Percentiles rank a stretch among this genome's conserved stretches.
Evolutionary conservation across 64 coral and sea anemone species (phyloP).

Genomic region (Dendronephthya gigantea): DNA sequence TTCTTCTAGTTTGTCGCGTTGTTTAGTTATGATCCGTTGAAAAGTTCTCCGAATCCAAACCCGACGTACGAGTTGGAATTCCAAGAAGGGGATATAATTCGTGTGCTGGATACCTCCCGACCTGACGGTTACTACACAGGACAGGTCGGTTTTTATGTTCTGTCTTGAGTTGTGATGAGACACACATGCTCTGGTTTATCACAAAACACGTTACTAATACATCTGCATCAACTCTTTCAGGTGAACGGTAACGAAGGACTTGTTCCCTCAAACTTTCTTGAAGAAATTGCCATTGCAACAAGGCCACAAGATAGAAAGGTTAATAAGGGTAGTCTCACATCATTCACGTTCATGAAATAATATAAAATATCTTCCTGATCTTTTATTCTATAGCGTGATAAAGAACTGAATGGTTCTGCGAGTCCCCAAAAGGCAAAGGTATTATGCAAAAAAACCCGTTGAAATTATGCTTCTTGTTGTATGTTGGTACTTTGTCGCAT

Average conservation of each 20-base stretch:
- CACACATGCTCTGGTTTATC: too few relatives aligned
- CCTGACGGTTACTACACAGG: constrained; percentile 81
- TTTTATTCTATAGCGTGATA: background rate
- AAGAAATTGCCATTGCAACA: constrained; percentile 77
- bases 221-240: too few relatives aligned
- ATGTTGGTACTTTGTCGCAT: too few relatives aligned
- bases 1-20: constrained; percentile 54
- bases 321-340: too few relatives aligned
- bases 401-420: background rate
- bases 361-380: too few relatives aligned
- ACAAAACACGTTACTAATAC: too few relatives aligned
- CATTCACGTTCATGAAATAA: too few relatives aligned
- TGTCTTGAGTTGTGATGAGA: background rate
- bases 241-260: constrained; percentile 64
- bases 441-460: background rate
- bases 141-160: constrained; percentile 41
- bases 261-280: constrained; percentile 89
- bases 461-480: too few relatives aligned
- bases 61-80: constrained; percentile 63
- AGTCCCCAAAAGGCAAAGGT: background rate
- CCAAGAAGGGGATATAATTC: constrained; percentile 86
- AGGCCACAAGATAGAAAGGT: background rate
- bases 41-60: constrained; percentile 83
- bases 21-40: constrained; percentile 79
- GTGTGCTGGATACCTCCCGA: constrained; percentile 57